Evolutionary conservation across 53 echinoderm and acorn worm species (phyloP), one percentile per base, ranked within the genome.

Genomic region (Zoroaster sp.): DNA sequence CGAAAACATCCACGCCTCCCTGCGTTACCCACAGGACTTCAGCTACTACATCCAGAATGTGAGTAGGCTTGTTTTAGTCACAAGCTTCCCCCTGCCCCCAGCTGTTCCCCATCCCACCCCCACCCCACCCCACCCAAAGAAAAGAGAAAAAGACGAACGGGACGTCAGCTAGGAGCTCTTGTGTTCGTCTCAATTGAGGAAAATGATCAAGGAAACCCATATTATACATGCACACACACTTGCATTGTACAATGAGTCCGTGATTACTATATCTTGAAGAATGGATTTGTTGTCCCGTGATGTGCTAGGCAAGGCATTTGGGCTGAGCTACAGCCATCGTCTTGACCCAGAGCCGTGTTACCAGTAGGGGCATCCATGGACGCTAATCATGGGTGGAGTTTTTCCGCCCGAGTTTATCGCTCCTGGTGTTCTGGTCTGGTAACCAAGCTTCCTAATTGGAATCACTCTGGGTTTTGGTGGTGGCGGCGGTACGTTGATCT

Each of bases 21-120:
- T 99, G 36, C 96, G 99, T 37, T 99, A 99, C 87, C 99, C 99
- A 88, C 99, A 99, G 89, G 99, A 99, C 40, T 99, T 99, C 92
- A 72, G 87, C 59, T 99, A 91, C 81, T 94, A 94, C 79, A 96
- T 99, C 87, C 93, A 96, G 47, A 99, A 99, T 90, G 99, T 99
- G 76, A 99, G 99, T 91, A 30, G 14, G 21, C 10, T 40, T 11
- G 15, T 13, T 5, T 25, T 35, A 10, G 1, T 88, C 41, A n/a
- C 36, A 1, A 40, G 15, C 30, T 7, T 53, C 28, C 33, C 34
- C 17, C n/a, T n/a, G n/a, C n/a, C 14, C 49, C 8, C 8, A 47
- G 49, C 8, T 47, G 8, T 47, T 8, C 14, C 14, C 49, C 8
- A 47, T 8, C 49, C 49, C 14, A 47, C 49, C 49, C 14, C 49